Conservation (phyloP, 2,797 vertebrate species). For the Xiphorhynchus erythropygius region DNA sequence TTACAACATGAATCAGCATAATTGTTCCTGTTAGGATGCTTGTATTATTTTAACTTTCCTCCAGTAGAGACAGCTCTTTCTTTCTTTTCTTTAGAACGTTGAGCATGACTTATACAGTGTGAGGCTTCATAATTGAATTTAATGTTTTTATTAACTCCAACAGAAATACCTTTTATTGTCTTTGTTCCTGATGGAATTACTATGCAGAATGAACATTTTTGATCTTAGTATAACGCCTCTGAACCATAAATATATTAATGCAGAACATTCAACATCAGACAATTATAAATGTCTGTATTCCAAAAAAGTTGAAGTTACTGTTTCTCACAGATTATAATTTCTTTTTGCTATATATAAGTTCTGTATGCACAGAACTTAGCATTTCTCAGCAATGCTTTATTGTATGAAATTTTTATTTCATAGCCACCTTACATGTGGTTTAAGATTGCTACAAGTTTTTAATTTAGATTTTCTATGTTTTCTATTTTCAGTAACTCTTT, state of each 20-base stretch:
- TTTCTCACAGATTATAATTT: background rate
- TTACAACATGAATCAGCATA: conserved; percentile 30
- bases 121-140: background rate
- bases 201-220: background rate
- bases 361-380: background rate
- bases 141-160: background rate
- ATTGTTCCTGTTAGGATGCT: conserved; percentile 8
- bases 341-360: no score
- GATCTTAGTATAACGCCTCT: background rate
- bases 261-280: background rate
- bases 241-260: background rate
- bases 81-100: background rate
- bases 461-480: background rate
- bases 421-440: background rate
- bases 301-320: background rate
- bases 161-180: conserved; percentile 6
- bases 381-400: background rate
- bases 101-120: background rate
- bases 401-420: background rate
- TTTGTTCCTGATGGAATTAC: background rate
- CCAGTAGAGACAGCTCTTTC: background rate
- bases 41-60: conserved; percentile 23
- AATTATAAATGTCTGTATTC: background rate
- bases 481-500: background rate
- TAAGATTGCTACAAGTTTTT: background rate